Base-by-base conservation (phyloP, 2,797 vertebrate genomes). In the Microchirus variegatus region DNA sequence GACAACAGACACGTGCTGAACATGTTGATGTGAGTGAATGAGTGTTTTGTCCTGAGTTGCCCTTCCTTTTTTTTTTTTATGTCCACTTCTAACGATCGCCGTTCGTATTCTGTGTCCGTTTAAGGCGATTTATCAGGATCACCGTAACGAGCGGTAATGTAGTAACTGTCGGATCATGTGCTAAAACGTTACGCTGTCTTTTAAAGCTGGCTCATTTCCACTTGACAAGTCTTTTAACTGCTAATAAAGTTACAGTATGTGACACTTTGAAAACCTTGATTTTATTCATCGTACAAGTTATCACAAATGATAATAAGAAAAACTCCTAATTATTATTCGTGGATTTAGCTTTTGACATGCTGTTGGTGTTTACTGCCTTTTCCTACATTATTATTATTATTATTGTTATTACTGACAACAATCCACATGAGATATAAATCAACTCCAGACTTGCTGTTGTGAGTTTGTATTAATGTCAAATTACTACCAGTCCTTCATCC, bases 71-170 rank as follows among this genome's bases (percentile, higher is more conserved):
- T 56, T 46, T 10, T 2, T 46, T 51, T 43, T 45, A 31, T 22
- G 48, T 55, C 49, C 7, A 17, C 11, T 57, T 42, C 10, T 52
- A 63, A 53, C 2, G 9, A 60, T 62, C 37, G 44, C 57, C 69
- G 52, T 62, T 47, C 5, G 8, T 53, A 42, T 14, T 42, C 47
- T 75, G 16, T 59, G 40, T 62, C n/a, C 17, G 44, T 17, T 18
- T 14, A 2, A 3, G 3, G 10, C 16, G 62, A 8, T 18, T 62
- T 42, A 62, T 67, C 56, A 49, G 62, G 37, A 70, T 62, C 36
- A 26, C n/a, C 60, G 19, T 59, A 42, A 53, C 61, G 37, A 40
- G 37, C 74, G 56, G 66, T 73, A 43, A 63, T 72, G 57, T 60
- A 48, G 67, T 42, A 59, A 49, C 10, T 56, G 56, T 58, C 65